Evolutionary conservation across 2,113 vertebrate species (phyloP).

Genomic region (Neotragus moschatus): DNA sequence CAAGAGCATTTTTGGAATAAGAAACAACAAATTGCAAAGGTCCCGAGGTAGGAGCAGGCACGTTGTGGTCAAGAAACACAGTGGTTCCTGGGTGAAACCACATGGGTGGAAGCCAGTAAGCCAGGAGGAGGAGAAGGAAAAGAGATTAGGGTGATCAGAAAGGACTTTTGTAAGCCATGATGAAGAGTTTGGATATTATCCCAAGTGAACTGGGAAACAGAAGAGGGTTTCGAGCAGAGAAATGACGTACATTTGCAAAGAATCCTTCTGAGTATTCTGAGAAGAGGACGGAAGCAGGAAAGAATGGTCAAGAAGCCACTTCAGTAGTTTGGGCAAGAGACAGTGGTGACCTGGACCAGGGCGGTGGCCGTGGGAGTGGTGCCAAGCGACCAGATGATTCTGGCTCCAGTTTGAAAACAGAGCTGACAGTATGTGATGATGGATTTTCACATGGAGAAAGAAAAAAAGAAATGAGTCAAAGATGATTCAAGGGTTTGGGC

Average conservation of each 20-base stretch:
- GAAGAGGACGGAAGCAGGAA: neutral
- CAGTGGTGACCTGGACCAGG: neutral
- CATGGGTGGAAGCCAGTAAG: neutral
- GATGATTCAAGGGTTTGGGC: neutral
- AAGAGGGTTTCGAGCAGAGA: neutral
- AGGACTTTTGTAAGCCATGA: neutral
- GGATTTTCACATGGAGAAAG: neutral
- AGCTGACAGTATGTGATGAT: neutral
- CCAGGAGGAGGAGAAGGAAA: neutral
- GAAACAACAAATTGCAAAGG: neutral
- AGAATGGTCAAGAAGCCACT: neutral
- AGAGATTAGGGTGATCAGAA: no score
- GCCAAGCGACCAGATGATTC: neutral
- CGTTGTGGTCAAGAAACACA: neutral
- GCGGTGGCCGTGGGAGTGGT: neutral
- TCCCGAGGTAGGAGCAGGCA: neutral
- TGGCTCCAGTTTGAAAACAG: neutral
- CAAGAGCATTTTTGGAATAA: neutral
- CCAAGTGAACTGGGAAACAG: neutral
- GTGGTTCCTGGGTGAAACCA: neutral
- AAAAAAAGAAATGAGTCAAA: neutral
- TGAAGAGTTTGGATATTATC: neutral
- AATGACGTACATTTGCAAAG: neutral
- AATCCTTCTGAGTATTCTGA: neutral
- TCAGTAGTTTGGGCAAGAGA: neutral